Evolutionary conservation across 2,888 invertebrate genomes (phyloP), one percentile per base, ranked within the genome.

Genomic region (Opisthograptis luteolata): DNA sequence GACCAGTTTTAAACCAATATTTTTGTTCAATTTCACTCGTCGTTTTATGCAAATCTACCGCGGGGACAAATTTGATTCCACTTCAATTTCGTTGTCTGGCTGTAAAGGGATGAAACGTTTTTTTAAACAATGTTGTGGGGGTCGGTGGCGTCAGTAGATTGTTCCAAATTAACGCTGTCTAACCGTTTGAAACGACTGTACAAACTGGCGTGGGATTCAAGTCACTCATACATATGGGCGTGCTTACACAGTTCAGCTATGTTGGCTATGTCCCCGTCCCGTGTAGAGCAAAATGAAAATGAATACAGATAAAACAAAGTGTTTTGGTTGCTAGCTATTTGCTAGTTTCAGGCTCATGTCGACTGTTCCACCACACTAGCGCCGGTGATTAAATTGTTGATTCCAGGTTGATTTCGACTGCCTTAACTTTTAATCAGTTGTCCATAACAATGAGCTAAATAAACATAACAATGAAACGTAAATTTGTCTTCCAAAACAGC

Each of bases 1-100:
- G 47, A 51, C 41, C 55, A 43, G 41, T 45, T 49, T 46, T 48
- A 53, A 47, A 53, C 53, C 47, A 59, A 57, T 57, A 59, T 59
- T 55, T 59, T 41, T 55, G 54, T 62, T 57, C 44, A 49, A 56
- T 60, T 65, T 49, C 34, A 46, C 31, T 13, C 17, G 35, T 27
- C 35, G 30, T 28, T 61, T 59, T 43, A 50, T 59, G 58, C 52
- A 54, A 59, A 64, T 62, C 58, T 50, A 39, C 52, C 45, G 46
- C 54, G 50, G 51, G 53, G 39, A 62, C 59, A 68, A 70, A 73
- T 71, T 63, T 63, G 68, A 71, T 78, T 75, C 64, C 55, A 51
- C 58, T 50, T 51, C 66, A 62, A 61, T 71, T 65, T 62, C 60
- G 60, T 64, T 62, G 64, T 62, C 58, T 55, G 55, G 59, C 61